Evolutionary conservation across 1,140 invertebrate species (phyloP).

Genomic region (Ostrea edulis): DNA sequence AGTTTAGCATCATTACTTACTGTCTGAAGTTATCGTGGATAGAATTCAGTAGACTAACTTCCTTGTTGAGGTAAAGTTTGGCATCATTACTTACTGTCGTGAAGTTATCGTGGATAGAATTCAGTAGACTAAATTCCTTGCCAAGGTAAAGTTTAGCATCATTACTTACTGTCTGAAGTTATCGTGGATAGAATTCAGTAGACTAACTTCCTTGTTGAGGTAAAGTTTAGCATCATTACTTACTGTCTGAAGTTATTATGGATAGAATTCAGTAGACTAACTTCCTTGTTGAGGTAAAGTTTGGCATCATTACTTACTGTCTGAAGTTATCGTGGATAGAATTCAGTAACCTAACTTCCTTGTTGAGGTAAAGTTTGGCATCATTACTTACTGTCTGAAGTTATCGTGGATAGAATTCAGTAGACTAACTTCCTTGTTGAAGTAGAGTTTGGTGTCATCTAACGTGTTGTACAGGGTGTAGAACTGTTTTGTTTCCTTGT

Average conservation of each 20-base stretch:
- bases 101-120: no score
- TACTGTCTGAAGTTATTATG: no score
- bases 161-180: slow-evolving; percentile 91
- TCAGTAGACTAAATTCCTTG: slow-evolving; percentile 90
- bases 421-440: slow-evolving; percentile 91
- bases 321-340: slow-evolving; percentile 96
- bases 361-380: not conserved
- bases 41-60: no score
- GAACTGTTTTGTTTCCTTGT: slow-evolving; percentile 98
- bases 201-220: no score
- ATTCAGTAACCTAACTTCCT: slow-evolving; percentile 93
- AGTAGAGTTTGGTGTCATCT: slow-evolving; percentile 94
- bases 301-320: slow-evolving; percentile 83
- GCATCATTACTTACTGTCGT: no score
- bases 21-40: no score
- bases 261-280: no score
- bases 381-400: slow-evolving; percentile 88
- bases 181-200: no score
- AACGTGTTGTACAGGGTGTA: slow-evolving; percentile 97
- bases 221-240: no score
- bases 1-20: no score
- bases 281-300: not conserved
- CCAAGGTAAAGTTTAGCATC: not conserved
- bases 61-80: no score
- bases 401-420: slow-evolving; percentile 97